Evolutionary conservation across 2,113 vertebrate species (phyloP).

Genomic region (Hassar affinis): DNA sequence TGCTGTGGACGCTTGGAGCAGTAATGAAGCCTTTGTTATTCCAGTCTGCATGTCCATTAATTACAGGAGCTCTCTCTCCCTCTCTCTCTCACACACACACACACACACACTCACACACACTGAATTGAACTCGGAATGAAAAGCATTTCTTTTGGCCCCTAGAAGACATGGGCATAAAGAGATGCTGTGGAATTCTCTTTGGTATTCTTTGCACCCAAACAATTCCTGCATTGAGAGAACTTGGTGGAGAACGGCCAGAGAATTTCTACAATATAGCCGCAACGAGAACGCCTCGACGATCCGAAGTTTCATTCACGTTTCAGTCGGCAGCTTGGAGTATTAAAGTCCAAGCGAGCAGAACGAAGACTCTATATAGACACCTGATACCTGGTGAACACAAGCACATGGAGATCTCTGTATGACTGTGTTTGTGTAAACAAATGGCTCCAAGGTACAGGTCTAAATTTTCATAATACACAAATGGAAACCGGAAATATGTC

Average conservation of each 20-base stretch:
- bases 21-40: conserved; percentile 41
- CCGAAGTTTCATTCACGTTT: conserved; percentile 48
- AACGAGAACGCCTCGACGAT: conserved; percentile 46
- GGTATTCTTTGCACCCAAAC: conserved; percentile 50
- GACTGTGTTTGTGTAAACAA: not conserved
- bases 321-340: conserved; percentile 30
- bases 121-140: conserved; percentile 36
- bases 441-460: not conserved
- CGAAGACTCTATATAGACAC: conserved; percentile 13
- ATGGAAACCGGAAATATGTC: conserved; percentile 2
- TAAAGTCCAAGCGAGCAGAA: not conserved
- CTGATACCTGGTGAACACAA: conserved; percentile 16
- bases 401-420: not conserved
- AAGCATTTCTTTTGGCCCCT: conserved; percentile 43
- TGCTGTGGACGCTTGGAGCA: conserved; percentile 42
- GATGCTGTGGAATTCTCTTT: conserved; percentile 47
- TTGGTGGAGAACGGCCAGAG: conserved; percentile 46
- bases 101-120: conserved; percentile 7
- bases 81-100: not conserved
- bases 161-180: conserved; percentile 20
- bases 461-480: not conserved
- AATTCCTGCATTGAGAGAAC: conserved; percentile 50
- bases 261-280: conserved; percentile 47
- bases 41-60: conserved; percentile 50
- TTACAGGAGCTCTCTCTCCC: conserved; percentile 31